Evolutionary conservation across 2,113 vertebrate genomes (phyloP).

Genomic region (Amphiprion percula): DNA sequence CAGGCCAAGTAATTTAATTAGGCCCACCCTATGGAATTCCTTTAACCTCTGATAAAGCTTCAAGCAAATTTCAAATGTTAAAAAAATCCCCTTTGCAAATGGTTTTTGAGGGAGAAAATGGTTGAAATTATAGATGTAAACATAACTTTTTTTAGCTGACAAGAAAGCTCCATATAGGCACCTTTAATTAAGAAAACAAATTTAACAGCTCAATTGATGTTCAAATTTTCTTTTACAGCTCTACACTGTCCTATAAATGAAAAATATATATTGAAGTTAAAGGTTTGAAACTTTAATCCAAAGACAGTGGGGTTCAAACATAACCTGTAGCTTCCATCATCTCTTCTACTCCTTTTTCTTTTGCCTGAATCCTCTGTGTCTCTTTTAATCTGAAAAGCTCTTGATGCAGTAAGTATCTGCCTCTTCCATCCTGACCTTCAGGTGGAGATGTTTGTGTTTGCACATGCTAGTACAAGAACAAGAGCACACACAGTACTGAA

Average conservation of each 20-base stretch:
- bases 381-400: constrained; percentile 6
- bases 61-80: too few species aligned
- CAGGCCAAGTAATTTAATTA: too few species aligned
- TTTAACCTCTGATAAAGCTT: too few species aligned
- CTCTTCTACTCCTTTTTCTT: background rate
- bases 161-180: background rate
- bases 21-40: too few species aligned
- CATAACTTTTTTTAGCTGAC: background rate
- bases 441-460: background rate
- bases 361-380: constrained; percentile 4
- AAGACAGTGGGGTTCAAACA: constrained; percentile 31
- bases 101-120: background rate
- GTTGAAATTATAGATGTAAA: too few species aligned
- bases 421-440: constrained; percentile 10
- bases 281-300: constrained; percentile 1
- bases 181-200: background rate
- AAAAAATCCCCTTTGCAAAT: background rate
- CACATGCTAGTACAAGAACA: background rate
- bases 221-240: background rate
- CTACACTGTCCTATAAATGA: background rate
- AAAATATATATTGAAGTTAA: background rate
- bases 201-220: background rate
- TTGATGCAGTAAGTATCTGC: constrained; percentile 2
- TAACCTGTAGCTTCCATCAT: background rate
- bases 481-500: constrained; percentile 1